Evolutionary conservation across 2,113 vertebrate genomes (phyloP).

Genomic region (Mellivora capensis): DNA sequence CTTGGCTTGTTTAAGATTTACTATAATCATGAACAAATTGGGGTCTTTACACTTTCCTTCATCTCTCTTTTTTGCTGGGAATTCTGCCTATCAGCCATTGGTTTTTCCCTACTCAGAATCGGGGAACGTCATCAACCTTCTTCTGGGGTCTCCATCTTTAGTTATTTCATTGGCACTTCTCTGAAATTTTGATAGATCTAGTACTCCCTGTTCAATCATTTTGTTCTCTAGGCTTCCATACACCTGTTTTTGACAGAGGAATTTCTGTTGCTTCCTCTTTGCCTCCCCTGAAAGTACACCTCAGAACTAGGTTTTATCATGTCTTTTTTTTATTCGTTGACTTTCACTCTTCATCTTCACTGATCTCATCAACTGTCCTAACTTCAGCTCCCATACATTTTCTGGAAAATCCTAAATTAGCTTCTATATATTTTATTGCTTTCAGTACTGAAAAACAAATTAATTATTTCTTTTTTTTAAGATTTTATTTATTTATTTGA

Average conservation of each 20-base stretch:
- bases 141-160: neutral
- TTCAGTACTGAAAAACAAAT: neutral
- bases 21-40: neutral
- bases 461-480: neutral
- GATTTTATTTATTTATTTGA: too few relatives aligned
- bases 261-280: neutral
- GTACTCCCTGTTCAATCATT: neutral
- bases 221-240: neutral
- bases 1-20: neutral
- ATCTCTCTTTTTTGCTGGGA: neutral
- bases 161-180: neutral
- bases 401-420: neutral
- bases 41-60: neutral
- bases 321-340: neutral
- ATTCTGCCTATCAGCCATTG: neutral
- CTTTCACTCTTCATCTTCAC: neutral
- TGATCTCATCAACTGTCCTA: neutral
- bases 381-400: neutral
- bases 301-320: neutral
- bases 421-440: neutral
- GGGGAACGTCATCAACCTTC: neutral
- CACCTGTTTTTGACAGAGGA: neutral
- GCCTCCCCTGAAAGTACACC: neutral
- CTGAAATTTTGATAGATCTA: neutral
- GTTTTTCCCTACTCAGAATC: neutral